Base-by-base conservation (phyloP, 2,113 vertebrate genomes). In the Geococcyx californianus region DNA sequence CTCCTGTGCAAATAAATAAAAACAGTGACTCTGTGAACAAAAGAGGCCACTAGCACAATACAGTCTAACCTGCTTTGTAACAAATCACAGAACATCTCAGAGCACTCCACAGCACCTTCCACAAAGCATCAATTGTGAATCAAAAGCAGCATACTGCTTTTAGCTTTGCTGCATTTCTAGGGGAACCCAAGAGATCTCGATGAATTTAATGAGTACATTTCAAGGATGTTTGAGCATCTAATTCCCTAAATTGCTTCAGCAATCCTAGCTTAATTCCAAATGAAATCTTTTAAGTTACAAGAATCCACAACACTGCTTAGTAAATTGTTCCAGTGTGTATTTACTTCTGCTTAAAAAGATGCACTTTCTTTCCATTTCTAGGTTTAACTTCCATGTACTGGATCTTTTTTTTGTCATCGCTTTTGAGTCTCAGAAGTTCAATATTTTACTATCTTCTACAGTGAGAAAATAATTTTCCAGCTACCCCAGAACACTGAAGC, bases 191-290 rank as follows among this genome's bases (percentile, higher is more conserved):
- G 87, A 93, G 87, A 72, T 82, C 52, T 33, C 24, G 20, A 26
- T 83, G 34, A 95, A 84, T 81, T 91, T 91, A 96, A 94, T 84
- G 34, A 89, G 69, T 74, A 55, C 56, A 87, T 93, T 95, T 96
- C 89, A 94, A 95, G 91, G 81, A 78, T 78, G 73, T 92, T 74
- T 93, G 81, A 95, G 77, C 60, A 93, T 74, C 80, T 94, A 94
- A 95, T 97, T 94, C 84, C 70, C 81, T 87, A 87, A 85, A 93
- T 79, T 93, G 47, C 56, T 93, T 93, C 75, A 83, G 59, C 62
- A 87, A 83, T 88, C 58, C 45, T 68, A 73, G 70, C 51, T 84
- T 73, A 90, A 92, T 93, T 87, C 79, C 72, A 92, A 76, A 54
- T 40, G 54, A 92, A 94, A 79, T 94, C 62, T 91, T 87, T 68